Evolutionary conservation across 2,888 invertebrate genomes (phyloP).

Genomic region (Gymnosoma rotundatum): DNA sequence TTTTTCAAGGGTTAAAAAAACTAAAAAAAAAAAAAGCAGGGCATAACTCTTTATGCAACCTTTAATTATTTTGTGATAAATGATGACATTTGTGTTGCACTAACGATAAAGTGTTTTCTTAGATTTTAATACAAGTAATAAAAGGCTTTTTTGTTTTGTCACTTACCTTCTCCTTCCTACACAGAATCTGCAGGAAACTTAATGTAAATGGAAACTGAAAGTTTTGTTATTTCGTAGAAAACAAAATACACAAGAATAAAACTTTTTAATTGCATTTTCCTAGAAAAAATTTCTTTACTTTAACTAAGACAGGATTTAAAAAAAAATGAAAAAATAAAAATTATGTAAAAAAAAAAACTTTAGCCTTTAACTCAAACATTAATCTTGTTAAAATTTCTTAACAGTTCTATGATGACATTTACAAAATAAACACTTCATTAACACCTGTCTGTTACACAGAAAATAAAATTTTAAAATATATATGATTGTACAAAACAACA

Average conservation of each 20-base stretch:
- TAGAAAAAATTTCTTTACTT: background rate
- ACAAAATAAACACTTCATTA: conserved; percentile 72
- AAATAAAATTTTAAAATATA: conserved; percentile 20
- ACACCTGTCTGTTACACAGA: conserved; percentile 66
- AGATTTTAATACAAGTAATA: conserved; percentile 23
- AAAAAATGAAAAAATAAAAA: no score
- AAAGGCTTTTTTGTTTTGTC: conserved; percentile 47
- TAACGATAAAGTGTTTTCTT: conserved; percentile 59
- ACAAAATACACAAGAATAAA: conserved; percentile 46
- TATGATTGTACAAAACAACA: background rate
- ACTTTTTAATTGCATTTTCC: conserved; percentile 73
- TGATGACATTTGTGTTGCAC: conserved; percentile 78
- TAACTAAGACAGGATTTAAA: no score
- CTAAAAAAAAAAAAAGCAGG: background rate
- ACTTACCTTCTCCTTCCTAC: background rate
- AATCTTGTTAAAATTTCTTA: conserved; percentile 60
- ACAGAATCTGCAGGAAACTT: conserved; percentile 8
- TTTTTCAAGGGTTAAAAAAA: conserved; percentile 20
- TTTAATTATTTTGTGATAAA: conserved; percentile 82
- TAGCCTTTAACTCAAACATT: conserved; percentile 55
- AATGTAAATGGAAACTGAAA: conserved; percentile 69
- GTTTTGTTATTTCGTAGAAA: conserved; percentile 71
- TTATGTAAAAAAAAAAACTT: conserved; percentile 1
- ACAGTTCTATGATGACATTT: conserved; percentile 66
- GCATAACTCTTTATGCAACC: conserved; percentile 70